Base-by-base conservation (phyloP, 2,113 vertebrate species). In the Solenodon paradoxus region DNA sequence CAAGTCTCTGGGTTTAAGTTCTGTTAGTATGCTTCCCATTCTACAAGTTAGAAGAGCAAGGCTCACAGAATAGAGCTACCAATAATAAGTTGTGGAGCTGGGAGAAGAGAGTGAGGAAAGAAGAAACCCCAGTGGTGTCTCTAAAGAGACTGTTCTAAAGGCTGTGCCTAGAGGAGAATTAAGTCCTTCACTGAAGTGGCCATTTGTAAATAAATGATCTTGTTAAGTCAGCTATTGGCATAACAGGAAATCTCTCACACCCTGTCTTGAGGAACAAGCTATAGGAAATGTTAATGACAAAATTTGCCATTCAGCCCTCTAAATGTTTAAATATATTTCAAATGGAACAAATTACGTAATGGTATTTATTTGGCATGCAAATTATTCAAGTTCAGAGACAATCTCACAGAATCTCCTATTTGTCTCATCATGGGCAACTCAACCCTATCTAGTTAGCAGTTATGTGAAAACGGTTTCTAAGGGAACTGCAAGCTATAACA, bases 391-490 rank as follows among this genome's bases (percentile, higher is more conserved):
- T 5, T 78, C 30, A 61, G 47, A 88, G 51, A 83, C 16, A 83
- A 26, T 24, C 12, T 55, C 32, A 38, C 32, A 55, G 42, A 55
- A 30, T 66, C 42, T 59, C 6, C 38, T 47, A 53, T 2, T 35
- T 68, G 35, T 20, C 47, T 47, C 8, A 47, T 61, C 9, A 80
- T 80, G 49, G 71, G 51, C 17, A 40, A 84, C 74, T 63, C 26
- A 63, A 32, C 42, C 42, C 28, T 35, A 45, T 61, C 38, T 63
- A 78, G 40, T 40, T 63, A 84, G 77, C 45, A 30, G 40, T 61
- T 91, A 74, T 79, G 82, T 68, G 77, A 94, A 83, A 87, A 66
- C 16, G 69, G 35, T 91, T 91, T 74, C 78, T 63, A 79, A 72
- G 57, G 38, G 11, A 94, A 88, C 57, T 15, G 30, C 8, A 59